Evolutionary conservation across 1,140 invertebrate genomes (phyloP), one percentile per base, ranked within the genome.

Genomic region (Neuroterus valhalla): DNA sequence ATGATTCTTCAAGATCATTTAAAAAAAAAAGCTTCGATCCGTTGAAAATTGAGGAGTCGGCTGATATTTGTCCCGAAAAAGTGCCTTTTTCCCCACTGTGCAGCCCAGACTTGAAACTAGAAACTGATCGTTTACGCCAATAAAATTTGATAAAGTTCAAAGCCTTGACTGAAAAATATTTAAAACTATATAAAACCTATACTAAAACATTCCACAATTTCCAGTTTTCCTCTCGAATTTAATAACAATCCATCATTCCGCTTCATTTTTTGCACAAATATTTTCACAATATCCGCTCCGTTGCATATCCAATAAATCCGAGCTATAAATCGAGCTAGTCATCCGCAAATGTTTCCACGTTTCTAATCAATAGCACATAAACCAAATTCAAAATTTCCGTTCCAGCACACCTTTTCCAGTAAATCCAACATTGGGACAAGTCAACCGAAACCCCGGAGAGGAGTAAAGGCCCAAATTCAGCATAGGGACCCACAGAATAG

Each of bases 381-480:
- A 50, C 21, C n/a, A 72, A 44, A 23, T 70, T 44, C 26, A 26
- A 38, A 75, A 69, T 74, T 81, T 78, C 68, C 17, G 44, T 85
- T 85, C 69, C 78, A 84, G 83, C 76, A 70, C 68, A 73, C 52
- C 11, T 42, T 76, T 17, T 48, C 19, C 17, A 73, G 45, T 48
- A 82, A 76, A 66, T 79, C 71, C 2, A 78, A 75, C 15, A n/a
- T 55, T 19, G 46, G 68, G 3, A n/a, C 72, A 66, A 74, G 21
- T 50, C 77, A 80, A 69, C 46, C 74, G 55, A 85, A 83, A 72
- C 66, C 76, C 31, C 74, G 77, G 19, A 76, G 70, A 69, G 76
- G 67, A 8, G 45, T 45, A 5, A 81, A 77, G 43, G 38, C 75
- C 11, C 55, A 72, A 45, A 48, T 70, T 23, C 42, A 45, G 14